Base-by-base conservation (phyloP, 2,888 invertebrate species). In the Crepidodera aurea region DNA sequence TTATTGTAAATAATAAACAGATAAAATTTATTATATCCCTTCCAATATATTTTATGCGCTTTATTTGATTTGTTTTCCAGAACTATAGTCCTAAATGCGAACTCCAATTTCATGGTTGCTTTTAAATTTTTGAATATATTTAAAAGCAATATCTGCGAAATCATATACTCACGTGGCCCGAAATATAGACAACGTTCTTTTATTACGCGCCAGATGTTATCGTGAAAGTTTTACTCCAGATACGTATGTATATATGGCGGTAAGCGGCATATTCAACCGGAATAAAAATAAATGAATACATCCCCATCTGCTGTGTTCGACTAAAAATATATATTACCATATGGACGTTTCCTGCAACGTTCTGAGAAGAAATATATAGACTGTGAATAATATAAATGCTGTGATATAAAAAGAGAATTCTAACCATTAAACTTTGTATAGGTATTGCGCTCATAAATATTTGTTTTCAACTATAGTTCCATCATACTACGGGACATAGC, bases 291-390 rank as follows among this genome's bases (percentile, higher is more conserved):
- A 42, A 42, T 42, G 42, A 42, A 4, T 42, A 18, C 22, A 18
- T 42, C 42, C 42, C 42, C 42, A 42, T 42, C 10, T 42, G 42
- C 42, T 13, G 42, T 15, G 19, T 13, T 42, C 18, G 42, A 7
- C 42, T 42, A 42, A 42, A 42, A 42, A 42, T 42, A 42, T 42
- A 42, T 39, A 16, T 42, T 12, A 42, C 42, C 42, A 42, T 12
- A 42, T 42, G 42, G 42, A 42, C 13, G 42, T 18, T 42, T 42
- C 42, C 42, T 42, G 42, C 19, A 19, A 19, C 7, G 10, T 19
- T 18, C 7, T 40, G 15, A 40, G 40, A 40, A 40, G 40, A 40
- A 40, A 32, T 40, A 32, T 40, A 42, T 42, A n/a, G 19, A 42
- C 8, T 18, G 19, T 42, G 19, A 19, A 42, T 42, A 34, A 32